Conservation (phyloP, 92 coral and sea anemone species). For the Palythoa heliodiscus region DNA sequence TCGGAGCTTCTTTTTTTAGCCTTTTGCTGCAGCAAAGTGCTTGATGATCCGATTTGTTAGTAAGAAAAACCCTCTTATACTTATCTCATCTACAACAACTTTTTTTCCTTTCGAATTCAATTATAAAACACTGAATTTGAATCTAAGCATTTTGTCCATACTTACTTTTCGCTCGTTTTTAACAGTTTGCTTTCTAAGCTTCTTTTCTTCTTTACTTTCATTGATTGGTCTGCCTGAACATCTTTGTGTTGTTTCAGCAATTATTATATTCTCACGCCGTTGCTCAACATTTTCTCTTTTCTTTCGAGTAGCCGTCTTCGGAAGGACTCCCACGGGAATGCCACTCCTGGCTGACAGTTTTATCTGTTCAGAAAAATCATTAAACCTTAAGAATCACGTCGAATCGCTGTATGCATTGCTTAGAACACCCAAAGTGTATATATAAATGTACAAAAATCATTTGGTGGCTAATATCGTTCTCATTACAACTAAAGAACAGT, state of each 20-base stretch:
- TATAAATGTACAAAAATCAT: too few relatives aligned
- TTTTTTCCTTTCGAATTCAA: too few relatives aligned
- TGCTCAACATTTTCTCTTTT: conserved; percentile 17
- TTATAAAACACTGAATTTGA: too few relatives aligned
- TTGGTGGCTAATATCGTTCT: too few relatives aligned
- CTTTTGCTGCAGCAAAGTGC: too few relatives aligned
- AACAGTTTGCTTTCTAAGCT: conserved; percentile 78
- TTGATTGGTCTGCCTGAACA: conserved; percentile 50
- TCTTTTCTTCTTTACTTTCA: conserved; percentile 90
- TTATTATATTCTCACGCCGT: background rate
- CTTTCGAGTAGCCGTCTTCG: conserved; percentile 49
- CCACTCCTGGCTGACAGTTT: conserved; percentile 82
- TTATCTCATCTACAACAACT: too few relatives aligned
- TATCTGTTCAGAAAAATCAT: conserved; percentile 58
- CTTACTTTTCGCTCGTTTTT: conserved; percentile 89
- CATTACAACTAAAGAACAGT: too few relatives aligned
- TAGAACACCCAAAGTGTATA: too few relatives aligned
- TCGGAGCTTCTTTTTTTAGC: too few relatives aligned
- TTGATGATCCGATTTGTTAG: too few relatives aligned
- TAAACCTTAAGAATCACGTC: background rate
- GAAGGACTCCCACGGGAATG: conserved; percentile 88
- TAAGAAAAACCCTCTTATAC: too few relatives aligned
- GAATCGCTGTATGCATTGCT: too few relatives aligned
- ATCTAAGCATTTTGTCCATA: background rate
- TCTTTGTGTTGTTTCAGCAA: background rate